Evolutionary conservation across 1,140 invertebrate genomes (phyloP), one percentile per base, ranked within the genome.

Genomic region (Cardiocondyla obscurior): DNA sequence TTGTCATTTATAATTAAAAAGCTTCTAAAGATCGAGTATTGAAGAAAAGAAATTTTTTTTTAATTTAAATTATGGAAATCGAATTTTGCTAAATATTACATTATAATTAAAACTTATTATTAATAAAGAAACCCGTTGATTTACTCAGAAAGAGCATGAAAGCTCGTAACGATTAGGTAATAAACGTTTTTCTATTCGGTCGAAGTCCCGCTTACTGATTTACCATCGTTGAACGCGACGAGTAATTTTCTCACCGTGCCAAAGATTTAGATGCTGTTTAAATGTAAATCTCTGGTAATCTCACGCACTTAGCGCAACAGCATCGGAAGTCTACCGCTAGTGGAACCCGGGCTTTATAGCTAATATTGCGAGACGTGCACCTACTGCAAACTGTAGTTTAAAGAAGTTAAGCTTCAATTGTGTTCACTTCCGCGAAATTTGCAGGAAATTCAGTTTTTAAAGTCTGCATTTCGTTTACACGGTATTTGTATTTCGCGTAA

Each of bases 201-300:
- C 3, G 16, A 77, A 19, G 62, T n/a, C 16, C 14, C 5, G 5
- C 44, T n/a, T 49, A 49, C 44, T 77, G 46, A 77, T 77, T 77
- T 53, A 77, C 33, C 33, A 5, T 65, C 19, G 33, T 77, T 67
- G 74, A 39, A 39, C 60, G 60, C 60, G 30, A 77, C 49, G 30
- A 22, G 60, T 8, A 77, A 65, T 77, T 77, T 77, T 67, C 44
- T 22, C 62, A 67, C 44, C 44, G 57, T 25, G 39, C 42, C 25
- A 39, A 65, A 69, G 42, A 65, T 62, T 67, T 62, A 60, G 30
- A 70, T 39, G 36, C 12, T 57, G 57, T 81, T 86, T 82, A 82
- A 85, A 82, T 76, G 84, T 22, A 86, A 85, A 85, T 86, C 77
- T 85, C 70, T 19, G 39, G 10, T 55, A 16, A 73, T 67, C 25